A percentile compares a stretch with the other conserved stretches of the same genome.
Conservation (phyloP, 2,888 invertebrate genomes). For the Lathronympha strigana region DNA sequence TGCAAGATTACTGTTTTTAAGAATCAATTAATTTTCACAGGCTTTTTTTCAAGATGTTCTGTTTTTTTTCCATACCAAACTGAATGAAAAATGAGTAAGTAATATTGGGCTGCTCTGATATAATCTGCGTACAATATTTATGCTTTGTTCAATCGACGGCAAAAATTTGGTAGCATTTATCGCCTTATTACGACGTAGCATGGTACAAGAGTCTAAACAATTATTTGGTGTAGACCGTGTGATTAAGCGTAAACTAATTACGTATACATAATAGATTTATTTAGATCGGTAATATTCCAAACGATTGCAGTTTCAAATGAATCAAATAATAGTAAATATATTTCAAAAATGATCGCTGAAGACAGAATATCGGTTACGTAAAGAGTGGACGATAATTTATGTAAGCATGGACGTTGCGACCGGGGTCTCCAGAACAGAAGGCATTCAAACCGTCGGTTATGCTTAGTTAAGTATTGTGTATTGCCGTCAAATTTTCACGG, state of each 20-base stretch:
- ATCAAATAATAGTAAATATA: neutral
- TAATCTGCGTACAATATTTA: neutral
- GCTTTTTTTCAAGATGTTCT: neutral
- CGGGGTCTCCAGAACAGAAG: conserved; percentile 41
- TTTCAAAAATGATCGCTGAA: conserved; percentile 32
- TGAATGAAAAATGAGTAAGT: neutral
- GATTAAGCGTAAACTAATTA: too few species aligned
- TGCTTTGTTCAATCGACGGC: too few species aligned
- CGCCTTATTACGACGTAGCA: too few species aligned
- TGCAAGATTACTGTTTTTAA: conserved; percentile 6
- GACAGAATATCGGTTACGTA: conserved; percentile 38
- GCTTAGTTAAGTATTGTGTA: conserved; percentile 49
- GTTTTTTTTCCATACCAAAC: neutral
- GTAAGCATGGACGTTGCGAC: conserved; percentile 43
- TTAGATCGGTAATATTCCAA: too few species aligned
- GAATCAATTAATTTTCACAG: conserved; percentile 6
- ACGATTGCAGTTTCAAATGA: neutral
- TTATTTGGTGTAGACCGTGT: too few species aligned
- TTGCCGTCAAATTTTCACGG: conserved; percentile 50
- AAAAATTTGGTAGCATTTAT: too few species aligned
- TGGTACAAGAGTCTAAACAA: too few species aligned
- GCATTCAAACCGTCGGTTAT: conserved; percentile 49
- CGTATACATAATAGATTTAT: too few species aligned
- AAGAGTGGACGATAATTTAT: conserved; percentile 44
- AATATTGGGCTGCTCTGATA: neutral